These are phyloP conservation scores for Spilarctia lutea DNA, from an alignment of 2,888 invertebrate species.

Conservation along the genomic window DNA sequence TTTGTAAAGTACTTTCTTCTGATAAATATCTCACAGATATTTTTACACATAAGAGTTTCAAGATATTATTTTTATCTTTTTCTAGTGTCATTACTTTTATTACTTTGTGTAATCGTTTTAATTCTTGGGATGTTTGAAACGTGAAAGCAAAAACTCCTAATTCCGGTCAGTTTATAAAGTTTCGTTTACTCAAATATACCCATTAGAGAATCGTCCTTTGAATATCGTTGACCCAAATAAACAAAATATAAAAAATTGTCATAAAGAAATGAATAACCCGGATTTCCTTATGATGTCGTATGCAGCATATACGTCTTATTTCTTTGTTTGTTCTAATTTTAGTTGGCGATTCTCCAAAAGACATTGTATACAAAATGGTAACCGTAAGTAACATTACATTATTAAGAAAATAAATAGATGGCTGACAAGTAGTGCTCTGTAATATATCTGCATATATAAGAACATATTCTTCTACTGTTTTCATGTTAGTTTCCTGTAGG, in stretches of 20 bases:
- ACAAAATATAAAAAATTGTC: neutral
- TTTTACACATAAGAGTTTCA: no score
- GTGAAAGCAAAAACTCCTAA: no score
- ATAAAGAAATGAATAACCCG: neutral
- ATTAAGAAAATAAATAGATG: no score
- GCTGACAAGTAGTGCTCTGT: no score
- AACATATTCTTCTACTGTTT: neutral
- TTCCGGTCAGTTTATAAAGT: neutral
- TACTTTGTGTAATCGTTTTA: no score
- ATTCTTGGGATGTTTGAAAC: neutral
- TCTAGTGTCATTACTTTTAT: no score
- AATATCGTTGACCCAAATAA: neutral
- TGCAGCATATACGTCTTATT: neutral
- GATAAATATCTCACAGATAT: no score
- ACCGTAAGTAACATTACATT: neutral
- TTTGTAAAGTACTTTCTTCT: no score
- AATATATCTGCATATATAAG: neutral
- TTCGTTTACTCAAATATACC: neutral
- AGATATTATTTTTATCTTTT: no score
- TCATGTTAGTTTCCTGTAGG: neutral
- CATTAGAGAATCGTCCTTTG: neutral
- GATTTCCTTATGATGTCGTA: neutral
- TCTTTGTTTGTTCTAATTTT: neutral
- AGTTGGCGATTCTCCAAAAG: neutral
- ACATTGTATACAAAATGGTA: neutral